Base-by-base conservation (phyloP, 1,140 invertebrate genomes). In the Hormaphis cornu region DNA sequence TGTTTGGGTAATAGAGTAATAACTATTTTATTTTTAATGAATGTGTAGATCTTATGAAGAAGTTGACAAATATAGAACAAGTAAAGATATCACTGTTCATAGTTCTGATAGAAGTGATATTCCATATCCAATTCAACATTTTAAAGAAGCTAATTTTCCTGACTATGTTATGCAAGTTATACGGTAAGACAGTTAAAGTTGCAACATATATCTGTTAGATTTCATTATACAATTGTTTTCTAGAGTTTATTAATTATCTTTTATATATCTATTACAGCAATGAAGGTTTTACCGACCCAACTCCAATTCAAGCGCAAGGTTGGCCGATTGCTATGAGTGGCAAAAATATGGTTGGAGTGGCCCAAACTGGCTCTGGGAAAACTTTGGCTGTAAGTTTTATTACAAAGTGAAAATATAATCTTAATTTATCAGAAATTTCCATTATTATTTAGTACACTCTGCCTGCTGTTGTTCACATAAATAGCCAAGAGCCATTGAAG, bases 271-370 rank as follows among this genome's bases (percentile, higher is more conserved):
- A 52, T 42, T 71, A 3, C 35, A 72, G 70, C 1, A 73, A 71
- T 73, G 83, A 86, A 75, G 85, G 85, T 9, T 92, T 90, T 78
- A 81, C 82, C 30, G 81, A 84, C 71, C 90, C 89, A 8, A 92
- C 89, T 42, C 81, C 88, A 16, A 93, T 90, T 76, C 88, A 90
- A 78, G 84, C 86, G 3, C 86, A 88, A 74, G 86, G 86, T 16
- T 92, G 89, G 89, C 89, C 90, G 0, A 88, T 91, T 72, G 89
- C 89, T 48, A 76, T 93, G 5, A 87, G 85, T 73, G 91, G 91
- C 4, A 78, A 86, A 72, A 89, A 93, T 76, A 83, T 92, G 82
- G 87, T 90, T 20, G 90, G 90, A 12, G 88, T 90, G 73, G 88
- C 89, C 6, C 86, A 88, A 73, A 88, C 87, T 40, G 72, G 72